Percentiles rank a stretch among this genome's conserved stretches.
Evolutionary conservation across 2,797 vertebrate species (phyloP).

Genomic region (Pogonophryne albipinna): DNA sequence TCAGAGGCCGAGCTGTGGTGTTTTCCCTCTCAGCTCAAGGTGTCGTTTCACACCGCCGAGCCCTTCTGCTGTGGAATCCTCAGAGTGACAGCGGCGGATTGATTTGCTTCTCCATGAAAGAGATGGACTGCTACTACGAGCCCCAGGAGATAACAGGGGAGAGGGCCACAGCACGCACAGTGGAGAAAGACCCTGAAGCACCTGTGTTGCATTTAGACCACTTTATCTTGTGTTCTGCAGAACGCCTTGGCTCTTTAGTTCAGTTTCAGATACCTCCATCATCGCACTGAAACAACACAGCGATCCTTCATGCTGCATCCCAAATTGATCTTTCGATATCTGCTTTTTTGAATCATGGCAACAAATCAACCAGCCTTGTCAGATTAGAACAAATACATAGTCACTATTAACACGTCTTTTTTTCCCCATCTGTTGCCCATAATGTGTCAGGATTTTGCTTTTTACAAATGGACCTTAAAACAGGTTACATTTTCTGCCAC

Average conservation of each 20-base stretch:
- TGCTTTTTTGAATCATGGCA: neutral
- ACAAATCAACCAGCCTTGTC: neutral
- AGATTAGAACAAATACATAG: neutral
- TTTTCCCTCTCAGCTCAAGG: constrained; percentile 57
- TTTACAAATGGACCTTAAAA: neutral
- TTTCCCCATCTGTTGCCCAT: neutral
- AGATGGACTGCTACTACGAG: constrained; percentile 61
- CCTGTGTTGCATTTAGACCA: constrained; percentile 71
- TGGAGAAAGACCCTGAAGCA: constrained; percentile 46
- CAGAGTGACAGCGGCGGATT: constrained; percentile 69
- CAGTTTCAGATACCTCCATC: constrained; percentile 1
- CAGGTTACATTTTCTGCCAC: neutral
- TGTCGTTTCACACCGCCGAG: constrained; percentile 71
- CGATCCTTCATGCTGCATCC: neutral
- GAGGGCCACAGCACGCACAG: constrained; percentile 40
- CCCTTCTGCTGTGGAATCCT: constrained; percentile 66
- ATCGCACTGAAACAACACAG: neutral
- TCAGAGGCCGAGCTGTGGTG: constrained; percentile 68
- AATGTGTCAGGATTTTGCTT: neutral
- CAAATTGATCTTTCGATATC: neutral
- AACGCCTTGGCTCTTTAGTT: constrained; percentile 9
- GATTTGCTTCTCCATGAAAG: constrained; percentile 73
- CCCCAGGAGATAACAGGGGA: constrained; percentile 57
- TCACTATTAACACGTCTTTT: neutral
- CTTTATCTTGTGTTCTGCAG: constrained; percentile 46